Percentiles rank a stretch among this genome's conserved stretches.
Conservation (phyloP, 30 jellyfish, hydroid and myxozoan genomes). For the Hydractinia echinata region DNA sequence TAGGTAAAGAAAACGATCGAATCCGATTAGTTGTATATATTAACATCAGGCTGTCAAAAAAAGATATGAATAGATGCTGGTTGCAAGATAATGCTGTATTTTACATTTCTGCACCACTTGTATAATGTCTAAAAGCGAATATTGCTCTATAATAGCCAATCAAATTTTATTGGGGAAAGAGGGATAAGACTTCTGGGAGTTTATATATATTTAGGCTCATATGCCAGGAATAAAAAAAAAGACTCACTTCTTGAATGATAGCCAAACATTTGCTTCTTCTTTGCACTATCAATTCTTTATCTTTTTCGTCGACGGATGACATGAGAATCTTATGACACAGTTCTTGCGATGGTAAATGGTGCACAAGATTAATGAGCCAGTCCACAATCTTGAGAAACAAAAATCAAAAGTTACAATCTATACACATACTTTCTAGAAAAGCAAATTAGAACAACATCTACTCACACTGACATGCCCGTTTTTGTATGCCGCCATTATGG, state of each 20-base stretch:
- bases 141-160: too few relatives aligned
- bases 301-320: slow-evolving; percentile 95
- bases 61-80: too few relatives aligned
- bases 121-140: too few relatives aligned
- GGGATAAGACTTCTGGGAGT: too few relatives aligned
- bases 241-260: slow-evolving; percentile 86
- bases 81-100: too few relatives aligned
- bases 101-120: too few relatives aligned
- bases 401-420: background rate
- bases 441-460: background rate
- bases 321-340: slow-evolving; percentile 89
- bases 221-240: background rate
- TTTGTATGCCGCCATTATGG: slow-evolving; percentile 91
- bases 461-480: slow-evolving; percentile 91
- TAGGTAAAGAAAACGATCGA: too few relatives aligned
- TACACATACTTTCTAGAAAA: too few relatives aligned
- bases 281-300: slow-evolving; percentile 82
- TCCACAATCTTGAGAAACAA: slow-evolving; percentile 63
- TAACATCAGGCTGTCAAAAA: too few relatives aligned
- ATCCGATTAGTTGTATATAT: too few relatives aligned
- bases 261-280: slow-evolving; percentile 94
- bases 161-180: too few relatives aligned
- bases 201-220: too few relatives aligned
- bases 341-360: slow-evolving; percentile 97
- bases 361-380: slow-evolving; percentile 86